Evolutionary conservation across 2,888 invertebrate genomes (phyloP).

Genomic region (Phyllotreta striolata): DNA sequence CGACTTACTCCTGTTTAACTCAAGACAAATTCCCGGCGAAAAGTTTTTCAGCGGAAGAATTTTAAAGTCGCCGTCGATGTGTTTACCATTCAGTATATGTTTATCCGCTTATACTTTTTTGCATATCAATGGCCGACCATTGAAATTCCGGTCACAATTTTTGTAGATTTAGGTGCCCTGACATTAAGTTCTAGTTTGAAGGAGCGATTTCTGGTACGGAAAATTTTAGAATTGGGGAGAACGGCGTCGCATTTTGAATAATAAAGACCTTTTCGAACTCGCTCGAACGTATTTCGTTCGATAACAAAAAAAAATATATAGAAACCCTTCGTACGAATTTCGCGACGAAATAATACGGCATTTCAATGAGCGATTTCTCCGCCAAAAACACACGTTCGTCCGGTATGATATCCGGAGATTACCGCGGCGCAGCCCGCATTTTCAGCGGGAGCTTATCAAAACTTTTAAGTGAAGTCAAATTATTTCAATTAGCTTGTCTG

Average conservation of each 20-base stretch:
- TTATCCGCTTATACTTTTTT: conserved; percentile 29
- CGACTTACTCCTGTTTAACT: conserved; percentile 15
- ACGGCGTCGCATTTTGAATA: conserved; percentile 18
- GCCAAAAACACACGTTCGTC: conserved; percentile 9
- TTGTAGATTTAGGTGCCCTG: conserved; percentile 24
- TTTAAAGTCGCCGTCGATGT: conserved; percentile 14
- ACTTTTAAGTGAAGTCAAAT: conserved; percentile 33
- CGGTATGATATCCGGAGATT: conserved; percentile 23
- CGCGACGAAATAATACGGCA: conserved; percentile 9
- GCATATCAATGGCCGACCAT: conserved; percentile 26
- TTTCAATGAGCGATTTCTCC: conserved; percentile 3
- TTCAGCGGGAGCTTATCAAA: conserved; percentile 30
- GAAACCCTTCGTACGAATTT: conserved; percentile 17
- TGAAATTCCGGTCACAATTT: conserved; percentile 28
- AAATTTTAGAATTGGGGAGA: conserved; percentile 24
- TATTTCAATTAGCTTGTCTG: conserved; percentile 32
- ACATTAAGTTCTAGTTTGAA: conserved; percentile 28
- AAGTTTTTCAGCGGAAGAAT: conserved; percentile 17
- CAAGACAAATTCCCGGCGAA: conserved; percentile 4
- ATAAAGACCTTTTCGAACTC: conserved; percentile 9
- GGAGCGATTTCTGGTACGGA: conserved; percentile 29
- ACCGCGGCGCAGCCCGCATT: conserved; percentile 29
- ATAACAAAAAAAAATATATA: background rate
- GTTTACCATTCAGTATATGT: conserved; percentile 30
- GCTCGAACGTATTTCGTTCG: no score